Evolutionary conservation across 2,888 invertebrate species (phyloP), one percentile per base, ranked within the genome.

Genomic region (Celastrina argiolus): DNA sequence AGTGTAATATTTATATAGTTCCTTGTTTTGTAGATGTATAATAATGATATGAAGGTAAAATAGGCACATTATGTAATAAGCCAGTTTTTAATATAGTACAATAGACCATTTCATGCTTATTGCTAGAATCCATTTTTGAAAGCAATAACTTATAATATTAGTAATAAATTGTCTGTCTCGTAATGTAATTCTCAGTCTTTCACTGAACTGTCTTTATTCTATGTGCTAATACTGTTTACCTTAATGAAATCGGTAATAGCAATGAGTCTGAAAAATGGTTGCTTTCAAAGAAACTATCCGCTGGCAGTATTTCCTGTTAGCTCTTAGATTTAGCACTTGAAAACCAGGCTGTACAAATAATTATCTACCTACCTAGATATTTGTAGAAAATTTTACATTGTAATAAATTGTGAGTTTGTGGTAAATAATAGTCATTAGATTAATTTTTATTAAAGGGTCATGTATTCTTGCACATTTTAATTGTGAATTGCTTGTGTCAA

Each of bases 381-480:
- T 87, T 78, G 87, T 89, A 90, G 90, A 87, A 85, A 86, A 88
- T 86, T 89, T 87, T 87, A 85, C 86, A 88, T 88, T 82, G 80
- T 87, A 78, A 75, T 73, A 81, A 80, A 83, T 84, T 82, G 81
- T 84, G 84, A 77, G 82, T 76, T 78, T 84, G 83, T 83, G 84
- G 84, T 34, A 34, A 61, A 84, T 85, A 80, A 84, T 87, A 86
- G 83, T 80, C 77, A 77, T 81, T 86, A 84, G 84, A 78, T 81
- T 81, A 78, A 74, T 80, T 79, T 79, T 79, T 77, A 79, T 79
- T 76, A 79, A 74, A 79, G 78, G 78, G 79, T 80, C 81, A 83
- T 80, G 80, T 78, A 56, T 31, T 59, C 66, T 64, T 66, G 66
- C 59, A 67, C 67, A 67, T 42, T 56, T 31, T 64, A 51, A 56